These are phyloP conservation scores for Ctenosaura bakeri DNA, from an alignment of 2,797 vertebrate genomes.

Conservation along the genomic window DNA sequence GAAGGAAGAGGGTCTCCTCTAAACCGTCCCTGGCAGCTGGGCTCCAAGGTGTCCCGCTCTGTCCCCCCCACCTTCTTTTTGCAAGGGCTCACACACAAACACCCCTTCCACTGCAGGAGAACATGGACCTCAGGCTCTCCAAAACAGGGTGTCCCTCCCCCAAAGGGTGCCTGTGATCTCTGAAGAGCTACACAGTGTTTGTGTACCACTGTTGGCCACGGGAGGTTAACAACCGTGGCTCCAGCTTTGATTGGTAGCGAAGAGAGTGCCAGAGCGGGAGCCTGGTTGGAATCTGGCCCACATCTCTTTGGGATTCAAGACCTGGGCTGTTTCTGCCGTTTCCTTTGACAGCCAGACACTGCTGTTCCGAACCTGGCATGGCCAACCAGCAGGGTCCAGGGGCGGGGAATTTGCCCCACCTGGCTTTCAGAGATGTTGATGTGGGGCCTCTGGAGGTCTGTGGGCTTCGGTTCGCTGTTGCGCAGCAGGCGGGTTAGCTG, in stretches of 20 bases:
- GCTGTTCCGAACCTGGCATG: too few species aligned
- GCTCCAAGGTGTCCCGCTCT: neutral
- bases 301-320: too few species aligned
- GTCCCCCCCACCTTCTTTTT: neutral
- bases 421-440: slow-evolving; percentile 19
- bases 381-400: too few species aligned
- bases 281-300: too few species aligned
- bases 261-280: neutral
- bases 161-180: neutral
- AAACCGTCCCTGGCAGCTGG: neutral
- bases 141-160: neutral
- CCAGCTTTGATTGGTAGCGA: neutral
- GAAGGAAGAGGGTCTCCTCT: neutral
- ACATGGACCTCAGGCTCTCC: too few species aligned
- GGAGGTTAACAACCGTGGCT: too few species aligned
- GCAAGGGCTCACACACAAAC: neutral
- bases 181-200: neutral
- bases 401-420: slow-evolving; percentile 58
- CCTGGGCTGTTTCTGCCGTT: too few species aligned
- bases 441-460: slow-evolving; percentile 22
- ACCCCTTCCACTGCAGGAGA: too few species aligned
- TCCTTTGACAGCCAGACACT: too few species aligned
- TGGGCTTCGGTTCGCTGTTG: accelerated
- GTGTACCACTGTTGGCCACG: too few species aligned
- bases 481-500: slow-evolving; percentile 73